Percentiles rank a stretch among this genome's conserved stretches.
Evolutionary conservation across 2,888 invertebrate genomes (phyloP).

Genomic region (Abrostola triplasia): DNA sequence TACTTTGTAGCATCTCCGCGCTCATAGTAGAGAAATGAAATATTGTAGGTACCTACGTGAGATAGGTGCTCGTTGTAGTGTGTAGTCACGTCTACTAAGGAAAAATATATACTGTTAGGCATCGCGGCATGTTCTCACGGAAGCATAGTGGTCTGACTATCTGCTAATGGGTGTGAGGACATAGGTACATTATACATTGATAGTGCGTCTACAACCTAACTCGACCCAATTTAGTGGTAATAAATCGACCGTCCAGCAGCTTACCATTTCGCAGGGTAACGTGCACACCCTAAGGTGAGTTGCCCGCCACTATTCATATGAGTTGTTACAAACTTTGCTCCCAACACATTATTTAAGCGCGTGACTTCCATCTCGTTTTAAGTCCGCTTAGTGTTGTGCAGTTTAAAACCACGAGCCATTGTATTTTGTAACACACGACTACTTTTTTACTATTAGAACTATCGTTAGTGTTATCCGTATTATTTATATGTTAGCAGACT

Average conservation of each 20-base stretch:
- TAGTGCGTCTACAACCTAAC: not conserved
- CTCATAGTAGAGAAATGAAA: slow-evolving; percentile 19
- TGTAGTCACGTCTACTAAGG: slow-evolving; percentile 12
- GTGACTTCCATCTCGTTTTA: slow-evolving; percentile 25
- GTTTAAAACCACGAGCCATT: slow-evolving; percentile 19
- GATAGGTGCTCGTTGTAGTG: slow-evolving; percentile 17
- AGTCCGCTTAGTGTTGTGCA: slow-evolving; percentile 11
- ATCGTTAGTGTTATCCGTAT: too few species aligned
- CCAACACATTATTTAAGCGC: slow-evolving; percentile 16
- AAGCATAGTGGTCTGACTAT: slow-evolving; percentile 26
- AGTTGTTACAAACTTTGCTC: slow-evolving; percentile 13
- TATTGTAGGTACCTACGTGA: slow-evolving; percentile 17
- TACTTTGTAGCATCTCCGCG: slow-evolving; percentile 37
- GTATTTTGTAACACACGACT: slow-evolving; percentile 26
- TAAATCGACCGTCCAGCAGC: not conserved
- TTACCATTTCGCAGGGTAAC: not conserved
- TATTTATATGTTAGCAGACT: too few species aligned
- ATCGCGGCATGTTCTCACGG: not conserved
- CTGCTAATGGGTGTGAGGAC: slow-evolving; percentile 18
- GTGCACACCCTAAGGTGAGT: slow-evolving; percentile 4
- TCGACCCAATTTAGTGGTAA: slow-evolving; percentile 14
- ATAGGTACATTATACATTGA: slow-evolving; percentile 8
- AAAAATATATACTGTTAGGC: too few species aligned
- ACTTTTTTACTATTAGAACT: not conserved
- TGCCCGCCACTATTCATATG: slow-evolving; percentile 11